phyloP scores from a whole-genome alignment of 2,113 vertebrate species.

The Falco punctatus region DNA sequence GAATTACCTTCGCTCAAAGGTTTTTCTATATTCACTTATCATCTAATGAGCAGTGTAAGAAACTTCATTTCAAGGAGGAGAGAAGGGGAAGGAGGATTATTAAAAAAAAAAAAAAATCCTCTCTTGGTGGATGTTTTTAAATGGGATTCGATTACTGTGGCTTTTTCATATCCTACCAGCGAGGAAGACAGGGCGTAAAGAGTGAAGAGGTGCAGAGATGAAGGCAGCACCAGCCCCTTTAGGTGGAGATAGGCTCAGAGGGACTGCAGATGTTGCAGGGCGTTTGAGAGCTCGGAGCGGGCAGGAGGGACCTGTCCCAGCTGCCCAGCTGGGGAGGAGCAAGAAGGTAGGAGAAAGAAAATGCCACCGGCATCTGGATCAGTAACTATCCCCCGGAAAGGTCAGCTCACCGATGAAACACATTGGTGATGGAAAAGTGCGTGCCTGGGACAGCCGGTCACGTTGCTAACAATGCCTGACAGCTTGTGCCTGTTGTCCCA shows the following conservation, averaged over 20 bases:
- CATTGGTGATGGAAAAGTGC: rapidly evolving
- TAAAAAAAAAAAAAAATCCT: neutral
- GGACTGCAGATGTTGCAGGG: neutral
- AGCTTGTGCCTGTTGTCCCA: neutral
- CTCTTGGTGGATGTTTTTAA: slow-evolving; percentile 36
- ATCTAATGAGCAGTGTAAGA: slow-evolving; percentile 70
- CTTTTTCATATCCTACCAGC: neutral
- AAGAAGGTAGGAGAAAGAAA: neutral
- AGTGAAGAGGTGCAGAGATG: neutral
- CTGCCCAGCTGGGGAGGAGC: neutral
- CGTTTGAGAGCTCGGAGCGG: neutral
- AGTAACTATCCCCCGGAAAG: neutral
- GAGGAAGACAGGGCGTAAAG: neutral
- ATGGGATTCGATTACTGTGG: slow-evolving; percentile 37
- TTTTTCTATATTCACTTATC: slow-evolving; percentile 65
- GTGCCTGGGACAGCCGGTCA: neutral
- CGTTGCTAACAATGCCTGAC: neutral
- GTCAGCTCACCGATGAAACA: neutral
- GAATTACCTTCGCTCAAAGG: slow-evolving; percentile 71
- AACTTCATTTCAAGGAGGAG: slow-evolving; percentile 65
- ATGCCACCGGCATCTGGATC: neutral
- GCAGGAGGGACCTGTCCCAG: neutral
- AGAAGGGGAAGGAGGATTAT: slow-evolving; percentile 40
- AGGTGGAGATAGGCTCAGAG: neutral
- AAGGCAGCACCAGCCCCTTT: neutral